These are phyloP conservation scores for Nycticorax nycticorax DNA, from an alignment of 2,113 vertebrate genomes.

Conservation along the genomic window DNA sequence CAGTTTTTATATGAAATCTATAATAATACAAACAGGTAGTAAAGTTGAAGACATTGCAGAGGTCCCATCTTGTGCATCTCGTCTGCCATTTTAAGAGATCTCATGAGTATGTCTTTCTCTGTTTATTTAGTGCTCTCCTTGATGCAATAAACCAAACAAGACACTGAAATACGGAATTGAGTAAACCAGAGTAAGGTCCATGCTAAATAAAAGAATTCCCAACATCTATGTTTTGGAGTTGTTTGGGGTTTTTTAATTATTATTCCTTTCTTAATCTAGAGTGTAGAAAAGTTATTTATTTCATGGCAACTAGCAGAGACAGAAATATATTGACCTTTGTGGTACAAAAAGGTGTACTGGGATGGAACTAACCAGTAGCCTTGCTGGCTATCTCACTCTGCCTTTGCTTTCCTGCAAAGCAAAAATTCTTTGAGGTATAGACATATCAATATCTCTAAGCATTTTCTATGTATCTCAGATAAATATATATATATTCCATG, in stretches of 20 bases:
- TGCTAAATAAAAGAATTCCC: neutral
- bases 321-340: neutral
- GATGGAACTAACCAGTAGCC: neutral
- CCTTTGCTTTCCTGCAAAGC: neutral
- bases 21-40: neutral
- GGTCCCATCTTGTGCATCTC: neutral
- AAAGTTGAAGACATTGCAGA: neutral
- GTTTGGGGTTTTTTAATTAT: neutral
- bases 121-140: neutral
- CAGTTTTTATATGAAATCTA: neutral
- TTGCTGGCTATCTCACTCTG: neutral
- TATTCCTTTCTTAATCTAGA: neutral
- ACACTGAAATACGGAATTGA: neutral
- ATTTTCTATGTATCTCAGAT: neutral
- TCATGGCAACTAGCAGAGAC: neutral
- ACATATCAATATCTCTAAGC: neutral
- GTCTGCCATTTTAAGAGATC: neutral
- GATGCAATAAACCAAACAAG: neutral
- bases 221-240: neutral
- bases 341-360: neutral
- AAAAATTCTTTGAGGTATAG: neutral
- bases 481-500: neutral
- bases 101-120: neutral
- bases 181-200: neutral
- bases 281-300: neutral